Evolutionary conservation across 2,797 vertebrate genomes (phyloP).

Genomic region (Ctenochaetus hawaiiensis): DNA sequence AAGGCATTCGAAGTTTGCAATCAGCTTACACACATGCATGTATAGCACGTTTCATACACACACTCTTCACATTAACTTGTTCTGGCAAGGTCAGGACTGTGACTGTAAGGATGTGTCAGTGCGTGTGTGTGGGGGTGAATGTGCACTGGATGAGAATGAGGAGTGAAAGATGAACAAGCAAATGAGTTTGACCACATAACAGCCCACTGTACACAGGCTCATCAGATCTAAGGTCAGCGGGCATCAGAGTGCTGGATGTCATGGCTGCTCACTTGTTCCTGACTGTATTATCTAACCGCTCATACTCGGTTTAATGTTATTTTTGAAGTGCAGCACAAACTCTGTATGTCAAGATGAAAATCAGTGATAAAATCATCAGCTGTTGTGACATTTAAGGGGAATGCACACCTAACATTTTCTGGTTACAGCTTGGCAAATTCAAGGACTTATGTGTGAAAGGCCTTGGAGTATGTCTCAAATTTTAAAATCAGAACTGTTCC

Average conservation of each 20-base stretch:
- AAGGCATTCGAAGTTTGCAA: conserved; percentile 56
- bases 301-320: background rate
- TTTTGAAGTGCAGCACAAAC: background rate
- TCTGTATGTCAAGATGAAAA: background rate
- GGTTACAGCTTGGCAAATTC: background rate
- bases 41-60: conserved; percentile 26
- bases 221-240: conserved; percentile 34
- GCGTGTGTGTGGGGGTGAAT: conserved; percentile 8
- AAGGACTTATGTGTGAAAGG: background rate
- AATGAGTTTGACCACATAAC: conserved; percentile 39
- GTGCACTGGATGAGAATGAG: conserved; percentile 47
- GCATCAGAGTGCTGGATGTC: conserved; percentile 25
- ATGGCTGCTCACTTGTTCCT: conserved; percentile 24
- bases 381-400: background rate
- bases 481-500: background rate
- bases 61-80: conserved; percentile 35
- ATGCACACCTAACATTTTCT: background rate
- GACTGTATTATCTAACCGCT: conserved; percentile 12
- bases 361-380: background rate
- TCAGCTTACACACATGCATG: conserved; percentile 24
- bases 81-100: conserved; percentile 72
- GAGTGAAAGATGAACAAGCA: conserved; percentile 61
- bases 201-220: conserved; percentile 25
- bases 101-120: conserved; percentile 64
- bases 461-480: background rate